A percentile compares a stretch with the other conserved stretches of the same genome.
These are phyloP conservation scores for Halocynthia roretzi DNA, from an alignment of 23 tunicate species.

Conservation along the genomic window DNA sequence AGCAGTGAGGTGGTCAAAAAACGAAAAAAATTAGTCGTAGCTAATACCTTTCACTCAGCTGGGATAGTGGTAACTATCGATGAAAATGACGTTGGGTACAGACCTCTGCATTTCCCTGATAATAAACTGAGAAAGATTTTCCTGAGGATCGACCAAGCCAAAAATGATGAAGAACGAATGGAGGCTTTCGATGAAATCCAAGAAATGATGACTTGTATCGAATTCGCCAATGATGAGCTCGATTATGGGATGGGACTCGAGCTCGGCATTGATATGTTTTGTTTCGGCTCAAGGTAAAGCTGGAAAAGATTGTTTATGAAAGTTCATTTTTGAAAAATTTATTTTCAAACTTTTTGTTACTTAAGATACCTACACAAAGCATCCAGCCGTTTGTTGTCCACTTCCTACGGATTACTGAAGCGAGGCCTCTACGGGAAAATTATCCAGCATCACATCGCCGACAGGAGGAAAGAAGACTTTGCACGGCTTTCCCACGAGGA, in stretches of 20 bases:
- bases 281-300: slow-evolving; percentile 65
- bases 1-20: slow-evolving; percentile 20
- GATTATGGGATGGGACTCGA: slow-evolving; percentile 95
- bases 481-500: slow-evolving; percentile 12
- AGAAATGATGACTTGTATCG: slow-evolving; percentile 44
- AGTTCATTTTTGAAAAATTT: too few species aligned
- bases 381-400: slow-evolving; percentile 32
- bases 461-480: slow-evolving; percentile 46
- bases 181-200: slow-evolving; percentile 63
- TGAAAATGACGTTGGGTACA: slow-evolving; percentile 63
- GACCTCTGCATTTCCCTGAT: slow-evolving; percentile 38
- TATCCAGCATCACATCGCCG: slow-evolving; percentile 52
- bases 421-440: slow-evolving; percentile 63
- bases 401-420: slow-evolving; percentile 70
- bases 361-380: slow-evolving; percentile 70
- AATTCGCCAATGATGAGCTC: slow-evolving; percentile 89
- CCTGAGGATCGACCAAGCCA: slow-evolving; percentile 40
- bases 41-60: slow-evolving; percentile 45
- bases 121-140: slow-evolving; percentile 29
- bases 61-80: slow-evolving; percentile 76
- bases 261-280: slow-evolving; percentile 72
- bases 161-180: slow-evolving; percentile 56
- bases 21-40: slow-evolving; percentile 40
- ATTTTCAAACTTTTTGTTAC: background rate
- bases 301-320: background rate